Evolutionary conservation across 1,140 invertebrate species (phyloP), one percentile per base, ranked within the genome.

Genomic region (Bombus affinis): DNA sequence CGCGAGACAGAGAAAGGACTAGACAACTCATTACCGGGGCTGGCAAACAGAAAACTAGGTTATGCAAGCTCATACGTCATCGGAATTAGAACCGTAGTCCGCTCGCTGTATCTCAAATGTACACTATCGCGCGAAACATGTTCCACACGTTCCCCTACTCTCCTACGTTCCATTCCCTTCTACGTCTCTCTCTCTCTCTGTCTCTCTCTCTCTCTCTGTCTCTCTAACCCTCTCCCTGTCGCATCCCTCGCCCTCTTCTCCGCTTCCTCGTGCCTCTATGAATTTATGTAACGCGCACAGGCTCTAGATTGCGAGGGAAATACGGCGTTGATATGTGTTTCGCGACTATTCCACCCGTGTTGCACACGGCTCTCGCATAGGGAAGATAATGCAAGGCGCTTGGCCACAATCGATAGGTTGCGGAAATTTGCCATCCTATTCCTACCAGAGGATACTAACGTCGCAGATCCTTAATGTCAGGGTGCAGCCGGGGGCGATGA

Each of bases 1-100:
- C 57, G 53, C 44, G 22, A 79, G 85, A 76, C 53, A 70, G 82
- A 86, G 91, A 83, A 80, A 78, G 89, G 91, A 87, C 92, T 92
- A 93, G 93, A 93, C 92, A 93, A 94, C 92, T 94, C 93, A 94
- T 94, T 94, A 94, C 90, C 84, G 88, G 89, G 88, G 91, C 91
- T 92, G 91, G 93, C 92, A 94, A 94, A 94, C 93, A 94, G 93
- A 94, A 94, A 94, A 94, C 93, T 94, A 91, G 94, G 93, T 94
- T 93, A 93, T 89, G 92, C 93, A 94, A 94, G 91, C 93, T 93
- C 93, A 93, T 94, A 94, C 91, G 94, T 94, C 93, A 94, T 94
- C 91, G 92, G 93, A 94, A 94, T 94, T 94, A 94, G 93, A 94
- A 94, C 89, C 91, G 91, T 91, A 91, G 93, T 92, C 90, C 90